phyloP scores from a whole-genome alignment of 2,888 invertebrate genomes.

The Siphlonurus alternatus region DNA sequence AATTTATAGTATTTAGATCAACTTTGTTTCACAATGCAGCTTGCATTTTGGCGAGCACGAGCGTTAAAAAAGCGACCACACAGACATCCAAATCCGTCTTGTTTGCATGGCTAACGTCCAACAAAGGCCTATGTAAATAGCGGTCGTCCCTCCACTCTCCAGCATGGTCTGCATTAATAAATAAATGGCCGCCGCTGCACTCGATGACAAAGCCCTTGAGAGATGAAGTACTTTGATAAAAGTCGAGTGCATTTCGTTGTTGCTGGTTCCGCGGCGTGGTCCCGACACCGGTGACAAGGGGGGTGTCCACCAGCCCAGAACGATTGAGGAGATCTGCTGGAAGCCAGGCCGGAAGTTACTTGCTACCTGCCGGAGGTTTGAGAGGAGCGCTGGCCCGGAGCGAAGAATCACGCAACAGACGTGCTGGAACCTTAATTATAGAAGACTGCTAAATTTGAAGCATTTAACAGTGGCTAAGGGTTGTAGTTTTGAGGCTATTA shows the following conservation, averaged over 20 bases:
- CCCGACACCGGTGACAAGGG: background rate
- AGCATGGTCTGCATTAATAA: too few relatives aligned
- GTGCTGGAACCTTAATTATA: background rate
- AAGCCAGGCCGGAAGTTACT: background rate
- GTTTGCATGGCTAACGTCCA: background rate
- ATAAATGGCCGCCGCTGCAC: too few relatives aligned
- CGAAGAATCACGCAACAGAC: slow-evolving; percentile 2
- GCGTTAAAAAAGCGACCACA: too few relatives aligned
- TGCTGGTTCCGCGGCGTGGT: too few relatives aligned
- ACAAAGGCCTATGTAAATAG: background rate
- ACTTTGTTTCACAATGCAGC: too few relatives aligned
- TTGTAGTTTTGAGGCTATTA: too few relatives aligned
- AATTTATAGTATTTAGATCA: too few relatives aligned
- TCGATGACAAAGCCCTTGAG: too few relatives aligned
- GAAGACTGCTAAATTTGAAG: background rate
- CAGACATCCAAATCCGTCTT: background rate
- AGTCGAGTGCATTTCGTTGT: background rate
- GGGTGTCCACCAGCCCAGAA: background rate
- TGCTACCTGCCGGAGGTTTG: background rate
- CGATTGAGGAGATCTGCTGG: background rate
- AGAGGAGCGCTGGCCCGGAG: background rate
- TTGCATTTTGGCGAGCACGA: too few relatives aligned
- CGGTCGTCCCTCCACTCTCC: too few relatives aligned
- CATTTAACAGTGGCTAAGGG: too few relatives aligned
- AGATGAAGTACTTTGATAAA: background rate